Evolutionary conservation across 2,797 vertebrate genomes (phyloP), one percentile per base, ranked within the genome.

Genomic region (Sebastes taczanowskii): DNA sequence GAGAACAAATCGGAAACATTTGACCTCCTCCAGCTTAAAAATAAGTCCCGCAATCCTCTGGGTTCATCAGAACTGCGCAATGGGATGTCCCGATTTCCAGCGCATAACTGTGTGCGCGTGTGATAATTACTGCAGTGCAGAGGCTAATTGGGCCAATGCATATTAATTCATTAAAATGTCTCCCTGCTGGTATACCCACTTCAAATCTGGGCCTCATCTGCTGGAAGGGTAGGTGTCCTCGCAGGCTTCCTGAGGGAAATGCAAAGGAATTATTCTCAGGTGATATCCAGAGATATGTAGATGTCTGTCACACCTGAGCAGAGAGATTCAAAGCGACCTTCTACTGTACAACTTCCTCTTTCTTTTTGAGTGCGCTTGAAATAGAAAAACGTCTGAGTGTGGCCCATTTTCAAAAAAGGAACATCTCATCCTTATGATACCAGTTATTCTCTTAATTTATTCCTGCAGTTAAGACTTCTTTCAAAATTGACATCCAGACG

Each of bases 91-190:
- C 87, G 78, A 84, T 94, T 96, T 95, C 88, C 77, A 74, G 68
- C 10, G 9, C 77, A 77, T 53, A 65, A 78, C 79, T 83, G 86
- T 86, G 78, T 84, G 77, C 25, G 67, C 73, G 32, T 73, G 80
- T 64, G 88, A 93, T 95, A 94, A 96, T 96, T 92, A 95, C 91
- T 91, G 89, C 85, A 90, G 90, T 84, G 89, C 89, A 88, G 78
- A 94, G 93, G 94, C 94, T 96, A 96, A 96, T 95, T 96, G 94
- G 95, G 94, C 87, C 94, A 94, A 84, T 91, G 92, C 88, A 93
- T 93, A 95, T 94, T 92, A 95, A 95, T 95, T 94, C 92, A 96
- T 96, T 96, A 95, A 93, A 94, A 91, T 78, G 77, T 85, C 88
- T 95, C 94, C 94, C 94, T 91, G 87, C 91, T 95, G 94, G 93